Evolutionary conservation across 2,797 vertebrate genomes (phyloP), one percentile per base, ranked within the genome.

Genomic region (Hoplostethus atlanticus): DNA sequence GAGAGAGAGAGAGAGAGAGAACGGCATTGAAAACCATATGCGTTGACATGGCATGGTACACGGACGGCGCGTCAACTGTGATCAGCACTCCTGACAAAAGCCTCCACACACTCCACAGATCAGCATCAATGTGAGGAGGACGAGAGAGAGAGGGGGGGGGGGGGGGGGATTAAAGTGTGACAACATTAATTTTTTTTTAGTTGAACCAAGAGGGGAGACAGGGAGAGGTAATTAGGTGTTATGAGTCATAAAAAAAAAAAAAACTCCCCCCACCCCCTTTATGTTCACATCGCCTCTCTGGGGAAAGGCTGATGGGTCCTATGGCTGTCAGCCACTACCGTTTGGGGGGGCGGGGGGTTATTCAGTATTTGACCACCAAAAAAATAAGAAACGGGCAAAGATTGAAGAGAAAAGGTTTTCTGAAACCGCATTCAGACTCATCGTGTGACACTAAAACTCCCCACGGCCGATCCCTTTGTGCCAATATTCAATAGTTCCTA

Each of bases 71-170:
- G 65, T 50, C 54, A 16, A 4, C 72, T 57, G 31, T 74, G 75
- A 79, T 76, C 73, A 71, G 64, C 52, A 54, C 65, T 64, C 73
- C 30, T 6, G 6, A 17, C 13, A 38, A 63, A 71, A 52, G 50
- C 51, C 6, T 31, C 12, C 7, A 2, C 16, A 11, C 38, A 52
- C 16, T 6, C 52, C 21, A 21, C 21, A 21, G 21, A 21, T 21
- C 21, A 21, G 21, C 56, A 34, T 21, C 38, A 58, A 17, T 38
- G 17, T 30, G 36, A 44, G 31, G 16, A 54, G 38, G 6, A 12
- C 11, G 13, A 46, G 3, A 46, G 13, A 46, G 44, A 46, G 44
- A 16, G 13, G 3, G 13, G 11, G 5, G 13, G 4, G 52, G 25
- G 6, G 15, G 11, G 2, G 13, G 5, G 47, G 25, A 4, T 59